Evolutionary conservation across 2,888 invertebrate species (phyloP), one percentile per base, ranked within the genome.

Genomic region (Isoperla grammatica): DNA sequence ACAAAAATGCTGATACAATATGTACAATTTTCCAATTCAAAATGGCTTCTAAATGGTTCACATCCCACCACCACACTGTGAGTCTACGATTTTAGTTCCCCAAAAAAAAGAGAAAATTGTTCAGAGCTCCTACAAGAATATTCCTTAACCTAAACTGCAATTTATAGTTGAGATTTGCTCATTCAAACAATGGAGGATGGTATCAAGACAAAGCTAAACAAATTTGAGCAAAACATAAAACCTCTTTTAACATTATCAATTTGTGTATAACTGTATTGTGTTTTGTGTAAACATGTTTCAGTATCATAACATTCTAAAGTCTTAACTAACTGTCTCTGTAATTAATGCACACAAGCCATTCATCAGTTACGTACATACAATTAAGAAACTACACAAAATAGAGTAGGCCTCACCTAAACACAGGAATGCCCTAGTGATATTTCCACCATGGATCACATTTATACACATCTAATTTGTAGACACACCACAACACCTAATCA

Each of bases 401-500:
- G 22, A 22, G 46, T 46, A 46, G 46, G 9, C 6, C 12, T 20
- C 12, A 6, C 22, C 46, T 46, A 46, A 20, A 22, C 19, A 46
- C 46, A 46, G 46, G 46, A 46, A 46, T 46, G 46, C 46, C 46
- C 20, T 46, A 46, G 20, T 29, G 29, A 29, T 29, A 29, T 29
- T 29, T 29, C 8, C 5, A 29, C 8, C 29, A 29, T 29, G 4
- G 29, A 29, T 29, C 29, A 29, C 29, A 29, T 29, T 29, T 6
- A 29, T 19, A n/a, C 20, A 43, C 6, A 19, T 43, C 43, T 43
- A 43, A n/a, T 42, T 29, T 35, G 50, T 29, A 50, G 19, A 35
- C 6, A 39, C 40, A 17, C 35, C 17, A 53, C 53, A 53, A 53
- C 39, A 39, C 39, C 53, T 53, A 53, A 53, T 53, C 53, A 53